Evolutionary conservation across 2,797 vertebrate species (phyloP).

Genomic region (Pteropus rufus): DNA sequence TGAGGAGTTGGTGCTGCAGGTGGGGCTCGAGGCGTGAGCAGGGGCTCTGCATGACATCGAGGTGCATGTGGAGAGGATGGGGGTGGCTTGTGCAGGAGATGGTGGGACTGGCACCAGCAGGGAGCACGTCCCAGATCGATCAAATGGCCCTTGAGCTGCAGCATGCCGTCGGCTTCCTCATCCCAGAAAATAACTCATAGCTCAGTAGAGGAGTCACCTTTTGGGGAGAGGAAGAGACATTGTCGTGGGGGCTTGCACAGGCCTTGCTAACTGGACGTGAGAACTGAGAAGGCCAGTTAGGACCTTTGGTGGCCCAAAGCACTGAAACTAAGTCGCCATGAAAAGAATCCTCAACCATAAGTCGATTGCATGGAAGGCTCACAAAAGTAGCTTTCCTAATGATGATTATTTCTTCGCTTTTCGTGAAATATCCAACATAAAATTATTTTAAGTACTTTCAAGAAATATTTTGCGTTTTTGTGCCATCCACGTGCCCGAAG

Average conservation of each 20-base stretch:
- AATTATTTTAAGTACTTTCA: neutral
- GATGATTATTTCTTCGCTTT: neutral
- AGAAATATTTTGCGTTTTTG: neutral
- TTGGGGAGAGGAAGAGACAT: neutral
- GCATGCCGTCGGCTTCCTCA: neutral
- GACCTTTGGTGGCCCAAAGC: neutral
- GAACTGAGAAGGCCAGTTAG: neutral
- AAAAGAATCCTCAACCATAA: neutral
- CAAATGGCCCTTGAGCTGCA: neutral
- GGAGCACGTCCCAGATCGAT: neutral
- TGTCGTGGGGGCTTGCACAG: neutral
- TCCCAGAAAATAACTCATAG: neutral
- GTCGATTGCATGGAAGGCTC: neutral
- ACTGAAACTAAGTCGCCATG: neutral
- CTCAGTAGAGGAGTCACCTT: neutral
- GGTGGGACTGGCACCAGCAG: neutral
- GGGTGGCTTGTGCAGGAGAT: too few relatives aligned
- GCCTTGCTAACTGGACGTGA: neutral
- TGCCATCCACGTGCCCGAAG: neutral
- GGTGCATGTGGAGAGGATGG: neutral
- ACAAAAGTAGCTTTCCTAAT: neutral
- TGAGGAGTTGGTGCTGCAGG: neutral
- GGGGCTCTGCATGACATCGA: too few relatives aligned
- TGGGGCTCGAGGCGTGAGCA: neutral
- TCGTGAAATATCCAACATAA: neutral